A percentile compares a stretch with the other conserved stretches of the same genome.
These are phyloP conservation scores for Oligia latruncula DNA, from an alignment of 2,888 invertebrate species.

Conservation along the genomic window DNA sequence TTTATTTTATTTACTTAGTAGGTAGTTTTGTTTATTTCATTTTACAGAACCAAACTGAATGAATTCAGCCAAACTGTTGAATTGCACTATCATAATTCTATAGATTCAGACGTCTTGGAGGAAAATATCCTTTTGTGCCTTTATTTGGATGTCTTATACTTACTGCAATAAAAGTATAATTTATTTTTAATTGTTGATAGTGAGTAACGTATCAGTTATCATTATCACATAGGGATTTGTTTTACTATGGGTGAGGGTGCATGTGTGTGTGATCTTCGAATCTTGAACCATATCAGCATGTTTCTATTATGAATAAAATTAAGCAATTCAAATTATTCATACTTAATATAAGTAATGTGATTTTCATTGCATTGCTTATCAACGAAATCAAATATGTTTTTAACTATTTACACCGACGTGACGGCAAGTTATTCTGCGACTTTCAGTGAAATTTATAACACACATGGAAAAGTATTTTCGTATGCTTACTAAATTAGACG, in stretches of 20 bases:
- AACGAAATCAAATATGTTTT: slow-evolving; percentile 28
- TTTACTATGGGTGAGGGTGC: slow-evolving; percentile 30
- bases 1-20: neutral
- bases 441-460: slow-evolving; percentile 15
- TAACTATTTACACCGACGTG: slow-evolving; percentile 13
- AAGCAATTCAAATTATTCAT: neutral
- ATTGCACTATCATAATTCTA: slow-evolving; percentile 30
- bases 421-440: neutral
- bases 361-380: slow-evolving; percentile 12
- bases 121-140: slow-evolving; percentile 45
- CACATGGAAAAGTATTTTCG: slow-evolving; percentile 9
- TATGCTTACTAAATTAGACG: slow-evolving; percentile 5
- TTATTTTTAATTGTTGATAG: slow-evolving; percentile 42
- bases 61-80: slow-evolving; percentile 30
- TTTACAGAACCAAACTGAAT: slow-evolving; percentile 26
- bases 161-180: slow-evolving; percentile 36
- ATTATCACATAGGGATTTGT: slow-evolving; percentile 31
- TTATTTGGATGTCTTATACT: slow-evolving; percentile 35
- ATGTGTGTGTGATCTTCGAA: slow-evolving; percentile 8
- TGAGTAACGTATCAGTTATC: slow-evolving; percentile 32
- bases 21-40: slow-evolving; percentile 32
- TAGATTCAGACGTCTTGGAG: slow-evolving; percentile 23
- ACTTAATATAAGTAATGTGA: neutral
- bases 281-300: slow-evolving; percentile 1
- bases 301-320: slow-evolving; percentile 3